Evolutionary conservation across 2,113 vertebrate genomes (phyloP), one percentile per base, ranked within the genome.

Genomic region (Cairina moschata): DNA sequence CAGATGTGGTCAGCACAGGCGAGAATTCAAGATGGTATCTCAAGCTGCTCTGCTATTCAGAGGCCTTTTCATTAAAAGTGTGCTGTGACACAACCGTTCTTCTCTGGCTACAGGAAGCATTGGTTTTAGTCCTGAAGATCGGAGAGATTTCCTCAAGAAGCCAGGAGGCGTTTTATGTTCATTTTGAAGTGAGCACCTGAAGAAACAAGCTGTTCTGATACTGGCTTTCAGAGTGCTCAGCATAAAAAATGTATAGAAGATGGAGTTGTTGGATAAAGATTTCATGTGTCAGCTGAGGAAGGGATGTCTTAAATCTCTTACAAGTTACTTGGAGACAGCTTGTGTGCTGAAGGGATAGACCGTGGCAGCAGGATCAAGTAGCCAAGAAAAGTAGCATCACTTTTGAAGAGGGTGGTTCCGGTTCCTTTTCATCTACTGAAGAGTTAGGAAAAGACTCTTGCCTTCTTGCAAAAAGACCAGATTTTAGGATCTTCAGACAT

Each of bases 1-100:
- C 54, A 3, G 0, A 16, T 0, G 0, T 31, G 38, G 34, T 32
- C 22, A 82, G 15, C 23, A 38, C 32, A 59, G 31, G 15, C 23
- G 4, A 31, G 36, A 72, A 65, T 29, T 14, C 85, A 34, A 92
- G 38, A 13, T 67, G 48, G 13, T 82, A 17, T 74, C 59, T 76
- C 7, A 6, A 31, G n/a, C 48, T 38, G 3, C 42, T 46, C 10
- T 54, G 1, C 58, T 87, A 42, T 31, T 66, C 17, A 67, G 63
- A 85, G 23, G 46, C 28, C 13, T 2, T 12, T 6, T 23, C 68
- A 13, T 6, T 76, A 58, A 88, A 72, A 21, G 31, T 59, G 23
- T 86, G 32, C 44, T 58, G 14, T 74, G 21, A 13, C 10, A 4
- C 42, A 50, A 32, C 17, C 4, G 0, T 78, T 85, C 52, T 40